Percentiles rank a stretch among this genome's conserved stretches.
phyloP scores from a whole-genome alignment of 1,140 invertebrate species.

The Capitella teleta region DNA sequence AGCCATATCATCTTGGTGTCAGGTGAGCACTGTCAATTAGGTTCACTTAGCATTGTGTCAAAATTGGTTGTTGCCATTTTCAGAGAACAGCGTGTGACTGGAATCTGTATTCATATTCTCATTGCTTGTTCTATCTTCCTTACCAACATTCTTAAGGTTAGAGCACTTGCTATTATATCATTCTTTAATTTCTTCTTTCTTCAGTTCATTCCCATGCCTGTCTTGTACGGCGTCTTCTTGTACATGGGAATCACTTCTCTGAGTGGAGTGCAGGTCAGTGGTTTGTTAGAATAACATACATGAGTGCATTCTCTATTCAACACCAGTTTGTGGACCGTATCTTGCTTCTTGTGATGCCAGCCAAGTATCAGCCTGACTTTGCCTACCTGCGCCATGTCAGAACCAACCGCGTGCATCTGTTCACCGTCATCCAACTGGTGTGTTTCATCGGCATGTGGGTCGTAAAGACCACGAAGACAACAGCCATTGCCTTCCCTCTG shows the following conservation, averaged over 20 bases:
- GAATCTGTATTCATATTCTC: slow-evolving; percentile 85
- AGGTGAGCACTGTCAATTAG: slow-evolving; percentile 9
- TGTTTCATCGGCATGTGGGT: slow-evolving; percentile 10
- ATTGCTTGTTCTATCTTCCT: slow-evolving; percentile 88
- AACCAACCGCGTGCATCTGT: slow-evolving; percentile 76
- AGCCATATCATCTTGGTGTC: slow-evolving; percentile 90
- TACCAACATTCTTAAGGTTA: slow-evolving; percentile 58
- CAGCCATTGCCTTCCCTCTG: slow-evolving; percentile 87
- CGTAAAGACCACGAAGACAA: slow-evolving; percentile 44
- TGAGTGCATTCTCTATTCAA: no score
- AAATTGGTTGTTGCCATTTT: slow-evolving; percentile 11
- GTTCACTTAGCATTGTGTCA: neutral
- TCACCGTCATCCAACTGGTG: slow-evolving; percentile 68
- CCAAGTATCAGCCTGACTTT: slow-evolving; percentile 94
- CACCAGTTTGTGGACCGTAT: slow-evolving; percentile 81
- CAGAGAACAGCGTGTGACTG: slow-evolving; percentile 90
- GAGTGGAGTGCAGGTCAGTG: slow-evolving; percentile 43
- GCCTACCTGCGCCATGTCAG: slow-evolving; percentile 87
- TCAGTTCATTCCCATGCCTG: slow-evolving; percentile 37
- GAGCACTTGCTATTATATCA: slow-evolving; percentile 8
- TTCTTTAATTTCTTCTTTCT: no score
- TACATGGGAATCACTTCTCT: slow-evolving; percentile 39
- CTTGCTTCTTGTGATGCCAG: slow-evolving; percentile 89
- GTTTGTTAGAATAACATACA: no score
- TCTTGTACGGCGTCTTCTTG: slow-evolving; percentile 38